Evolutionary conservation across 2,888 invertebrate species (phyloP).

Genomic region (Mythimna albipuncta): DNA sequence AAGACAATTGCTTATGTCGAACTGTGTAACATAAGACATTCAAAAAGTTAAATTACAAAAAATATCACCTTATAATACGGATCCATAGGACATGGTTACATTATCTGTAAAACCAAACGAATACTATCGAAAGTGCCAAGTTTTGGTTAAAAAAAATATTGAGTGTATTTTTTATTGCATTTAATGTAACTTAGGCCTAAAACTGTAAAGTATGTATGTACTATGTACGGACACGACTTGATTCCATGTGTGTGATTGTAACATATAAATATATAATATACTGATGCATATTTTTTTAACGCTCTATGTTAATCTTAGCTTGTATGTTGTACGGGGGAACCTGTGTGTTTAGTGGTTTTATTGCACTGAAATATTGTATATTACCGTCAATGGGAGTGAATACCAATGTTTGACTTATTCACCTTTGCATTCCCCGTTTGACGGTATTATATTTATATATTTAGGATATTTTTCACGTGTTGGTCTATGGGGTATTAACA

Average conservation of each 20-base stretch:
- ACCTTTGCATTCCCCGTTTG: too few species aligned
- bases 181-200: slow-evolving; percentile 29
- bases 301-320: slow-evolving; percentile 67
- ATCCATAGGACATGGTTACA: slow-evolving; percentile 43
- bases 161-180: not conserved
- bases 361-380: slow-evolving; percentile 40
- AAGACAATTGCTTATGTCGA: too few species aligned
- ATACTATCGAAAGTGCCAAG: slow-evolving; percentile 17
- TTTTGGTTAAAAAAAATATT: not conserved
- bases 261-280: slow-evolving; percentile 60
- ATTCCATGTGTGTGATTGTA: slow-evolving; percentile 65
- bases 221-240: slow-evolving; percentile 50
- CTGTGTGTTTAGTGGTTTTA: slow-evolving; percentile 30
- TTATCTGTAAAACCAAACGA: slow-evolving; percentile 17
- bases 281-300: slow-evolving; percentile 74
- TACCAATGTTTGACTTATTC: too few species aligned
- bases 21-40: too few species aligned
- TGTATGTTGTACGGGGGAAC: slow-evolving; percentile 41
- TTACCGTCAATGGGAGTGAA: too few species aligned
- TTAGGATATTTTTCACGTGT: slow-evolving; percentile 24
- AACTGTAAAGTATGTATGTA: slow-evolving; percentile 59
- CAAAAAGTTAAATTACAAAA: not conserved
- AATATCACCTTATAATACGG: slow-evolving; percentile 21
- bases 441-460: slow-evolving; percentile 25
- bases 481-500: slow-evolving; percentile 1